Base-by-base conservation (phyloP, 1,140 invertebrate species). In the Philotrypesis tridentata region DNA sequence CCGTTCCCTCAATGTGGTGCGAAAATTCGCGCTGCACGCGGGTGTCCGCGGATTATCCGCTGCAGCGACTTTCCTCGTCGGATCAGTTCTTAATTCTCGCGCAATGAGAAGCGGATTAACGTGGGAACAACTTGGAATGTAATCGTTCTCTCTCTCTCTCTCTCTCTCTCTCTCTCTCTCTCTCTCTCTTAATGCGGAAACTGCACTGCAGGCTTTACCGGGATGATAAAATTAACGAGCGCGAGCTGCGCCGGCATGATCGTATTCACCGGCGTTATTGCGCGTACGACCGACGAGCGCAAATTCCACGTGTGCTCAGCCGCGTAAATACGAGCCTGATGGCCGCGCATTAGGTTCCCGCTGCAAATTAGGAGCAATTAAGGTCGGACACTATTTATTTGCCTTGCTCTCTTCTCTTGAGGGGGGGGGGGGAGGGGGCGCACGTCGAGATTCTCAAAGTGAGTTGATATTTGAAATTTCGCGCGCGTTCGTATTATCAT, bases 151-250 rank as follows among this genome's bases (percentile, higher is more conserved):
- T 37, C 67, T 65, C 25, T 8, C 61, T 25, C 4, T 60, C n/a
- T n/a, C n/a, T n/a, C n/a, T n/a, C 21, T 60, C 33, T 37, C 33
- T 37, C 33, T 37, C 33, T 37, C 33, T 37, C 1, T 63, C 31
- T 37, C 37, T 23, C 9, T n/a, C n/a, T n/a, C n/a, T n/a, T n/a
- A 9, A 2, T 23, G 21, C 37, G n/a, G 14, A 43, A 40, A 25
- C 9, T 14, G 17, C 29, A 31, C 70, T 5, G 21, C 29, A 29
- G 25, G 17, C 43, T 71, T 79, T 79, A 71, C 70, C 37, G 48
- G 27, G 67, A 61, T 61, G 65, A 27, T 71, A 79, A 79, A 79
- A 60, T 79, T 79, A 79, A 79, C 31, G 65, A 37, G 21, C 23
- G 17, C 43, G 48, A 55, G 48, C 21, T 55, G 3, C 2, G 48